A percentile compares a stretch with the other conserved stretches of the same genome.
These are phyloP conservation scores for Perognathus longimembris DNA, from an alignment of 2,113 vertebrate genomes.

Conservation along the genomic window DNA sequence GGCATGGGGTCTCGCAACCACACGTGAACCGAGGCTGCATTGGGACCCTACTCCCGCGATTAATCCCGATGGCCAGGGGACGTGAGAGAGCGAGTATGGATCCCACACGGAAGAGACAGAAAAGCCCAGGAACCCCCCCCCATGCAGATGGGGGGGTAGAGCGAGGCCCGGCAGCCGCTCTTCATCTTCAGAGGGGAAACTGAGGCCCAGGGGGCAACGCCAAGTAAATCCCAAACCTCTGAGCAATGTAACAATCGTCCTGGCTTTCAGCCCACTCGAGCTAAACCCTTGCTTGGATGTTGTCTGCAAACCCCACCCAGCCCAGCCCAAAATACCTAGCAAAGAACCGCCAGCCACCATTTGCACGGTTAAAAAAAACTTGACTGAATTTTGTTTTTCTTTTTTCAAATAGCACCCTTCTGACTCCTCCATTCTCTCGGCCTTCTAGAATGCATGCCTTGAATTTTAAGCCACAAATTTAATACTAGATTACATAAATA, in stretches of 20 bases:
- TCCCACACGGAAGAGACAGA: too few relatives aligned
- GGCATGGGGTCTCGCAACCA: too few relatives aligned
- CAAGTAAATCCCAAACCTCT: not conserved
- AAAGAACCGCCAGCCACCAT: not conserved
- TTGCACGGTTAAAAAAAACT: not conserved
- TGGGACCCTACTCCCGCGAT: too few relatives aligned
- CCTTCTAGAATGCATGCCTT: constrained; percentile 53
- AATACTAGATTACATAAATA: constrained; percentile 66
- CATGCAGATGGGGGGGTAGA: too few relatives aligned
- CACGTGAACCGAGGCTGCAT: too few relatives aligned
- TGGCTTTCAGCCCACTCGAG: too few relatives aligned
- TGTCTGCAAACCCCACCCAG: not conserved
- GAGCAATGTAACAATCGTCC: not conserved
- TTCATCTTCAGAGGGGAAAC: not conserved
- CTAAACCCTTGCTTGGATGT: not conserved
- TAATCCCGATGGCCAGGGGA: too few relatives aligned
- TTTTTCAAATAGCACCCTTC: not conserved
- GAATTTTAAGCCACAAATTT: constrained; percentile 43
- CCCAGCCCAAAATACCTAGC: not conserved
- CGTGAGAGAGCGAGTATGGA: too few relatives aligned
- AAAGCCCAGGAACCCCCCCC: too few relatives aligned
- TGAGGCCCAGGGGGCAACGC: not conserved
- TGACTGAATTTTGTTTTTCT: not conserved
- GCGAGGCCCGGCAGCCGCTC: too few relatives aligned
- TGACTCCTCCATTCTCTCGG: not conserved